Conservation (phyloP, 2,113 vertebrate species). For the Mola mola region DNA sequence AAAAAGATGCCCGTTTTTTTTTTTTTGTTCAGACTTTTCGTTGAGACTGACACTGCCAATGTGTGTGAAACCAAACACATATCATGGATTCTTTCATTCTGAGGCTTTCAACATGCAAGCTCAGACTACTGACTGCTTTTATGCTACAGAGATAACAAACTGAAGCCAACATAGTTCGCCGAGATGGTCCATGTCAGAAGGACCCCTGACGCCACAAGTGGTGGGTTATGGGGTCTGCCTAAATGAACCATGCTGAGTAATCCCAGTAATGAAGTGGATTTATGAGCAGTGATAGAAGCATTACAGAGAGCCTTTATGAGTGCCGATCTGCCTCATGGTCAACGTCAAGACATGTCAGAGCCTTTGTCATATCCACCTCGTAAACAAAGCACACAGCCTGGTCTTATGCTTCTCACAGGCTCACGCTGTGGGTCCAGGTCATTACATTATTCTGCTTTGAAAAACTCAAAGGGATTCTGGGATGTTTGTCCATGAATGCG, state of each 20-base stretch:
- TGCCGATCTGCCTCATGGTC: constrained; percentile 75
- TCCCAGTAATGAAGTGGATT: constrained; percentile 69
- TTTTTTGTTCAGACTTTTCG: constrained; percentile 1
- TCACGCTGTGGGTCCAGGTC: constrained; percentile 19
- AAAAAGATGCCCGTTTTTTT: constrained; percentile 10
- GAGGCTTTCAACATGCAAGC: too few species aligned
- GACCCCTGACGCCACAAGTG: constrained; percentile 2
- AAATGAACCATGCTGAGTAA: constrained; percentile 58
- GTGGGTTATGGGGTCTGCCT: constrained; percentile 41
- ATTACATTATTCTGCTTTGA: constrained; percentile 20
- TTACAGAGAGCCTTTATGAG: constrained; percentile 70
- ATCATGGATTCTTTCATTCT: not conserved
- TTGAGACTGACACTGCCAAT: not conserved
- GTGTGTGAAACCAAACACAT: constrained; percentile 2
- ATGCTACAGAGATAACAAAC: too few species aligned
- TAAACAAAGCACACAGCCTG: constrained; percentile 52
- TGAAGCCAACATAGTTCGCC: too few species aligned
- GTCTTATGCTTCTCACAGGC: constrained; percentile 31
- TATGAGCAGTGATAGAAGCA: constrained; percentile 66
- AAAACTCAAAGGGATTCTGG: not conserved
- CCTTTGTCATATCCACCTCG: constrained; percentile 61
- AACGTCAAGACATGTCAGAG: constrained; percentile 65
- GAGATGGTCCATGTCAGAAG: not conserved
- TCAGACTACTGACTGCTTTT: too few species aligned
- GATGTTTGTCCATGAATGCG: not conserved